phyloP scores from a whole-genome alignment of 2,888 invertebrate species.

The Alloscopus bannaensis region DNA sequence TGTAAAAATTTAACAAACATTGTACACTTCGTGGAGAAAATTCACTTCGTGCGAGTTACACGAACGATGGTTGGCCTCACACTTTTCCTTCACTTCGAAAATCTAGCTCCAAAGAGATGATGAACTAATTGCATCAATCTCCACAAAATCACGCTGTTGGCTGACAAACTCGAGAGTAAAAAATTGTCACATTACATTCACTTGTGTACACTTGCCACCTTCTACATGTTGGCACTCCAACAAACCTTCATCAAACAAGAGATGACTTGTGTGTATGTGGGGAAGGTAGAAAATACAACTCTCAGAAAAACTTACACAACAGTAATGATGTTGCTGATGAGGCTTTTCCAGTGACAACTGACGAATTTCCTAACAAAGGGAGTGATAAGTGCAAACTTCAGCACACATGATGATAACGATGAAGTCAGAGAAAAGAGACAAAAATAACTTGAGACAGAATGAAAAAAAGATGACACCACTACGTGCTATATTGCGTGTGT shows the following conservation, averaged over 20 bases:
- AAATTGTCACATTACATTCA: constrained; percentile 46
- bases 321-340: constrained; percentile 60
- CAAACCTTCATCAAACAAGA: constrained; percentile 25
- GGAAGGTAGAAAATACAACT: constrained; percentile 30
- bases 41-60: no score
- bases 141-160: constrained; percentile 71
- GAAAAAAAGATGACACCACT: constrained; percentile 37
- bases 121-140: constrained; percentile 73
- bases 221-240: not conserved
- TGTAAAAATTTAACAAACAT: no score
- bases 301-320: constrained; percentile 34
- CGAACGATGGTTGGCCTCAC: no score
- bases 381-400: constrained; percentile 61
- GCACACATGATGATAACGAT: constrained; percentile 51
- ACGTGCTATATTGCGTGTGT: constrained; percentile 50
- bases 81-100: no score
- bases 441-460: constrained; percentile 27
- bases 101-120: no score
- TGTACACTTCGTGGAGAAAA: no score
- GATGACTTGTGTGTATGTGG: not conserved
- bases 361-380: constrained; percentile 58
- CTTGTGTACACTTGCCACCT: constrained; percentile 1
- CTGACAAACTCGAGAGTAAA: constrained; percentile 52
- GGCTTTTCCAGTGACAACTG: constrained; percentile 61
- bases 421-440: constrained; percentile 27